Conservation (phyloP, 2,888 invertebrate species). For the Pogonocherus hispidulus region DNA sequence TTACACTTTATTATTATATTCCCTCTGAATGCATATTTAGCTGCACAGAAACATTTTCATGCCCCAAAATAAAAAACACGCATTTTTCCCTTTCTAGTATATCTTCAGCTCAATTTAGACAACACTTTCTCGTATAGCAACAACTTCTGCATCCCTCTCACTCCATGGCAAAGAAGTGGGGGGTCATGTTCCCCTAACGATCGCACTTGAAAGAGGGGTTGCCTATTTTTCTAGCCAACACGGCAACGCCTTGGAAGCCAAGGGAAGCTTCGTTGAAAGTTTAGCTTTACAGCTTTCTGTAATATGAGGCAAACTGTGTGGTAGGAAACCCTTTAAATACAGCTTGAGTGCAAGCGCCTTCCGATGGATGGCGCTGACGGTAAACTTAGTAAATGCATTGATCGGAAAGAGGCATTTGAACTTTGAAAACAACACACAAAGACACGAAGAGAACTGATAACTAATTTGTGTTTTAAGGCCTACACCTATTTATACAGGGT, state of each 20-base stretch:
- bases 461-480: too few relatives aligned
- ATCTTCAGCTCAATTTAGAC: background rate
- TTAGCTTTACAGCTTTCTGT: constrained; percentile 3
- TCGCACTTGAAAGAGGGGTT: background rate
- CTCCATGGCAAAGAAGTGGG: background rate
- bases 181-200: constrained; percentile 7
- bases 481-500: too few relatives aligned
- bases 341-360: background rate
- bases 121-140: constrained; percentile 7
- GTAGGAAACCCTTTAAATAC: background rate
- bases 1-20: too few relatives aligned
- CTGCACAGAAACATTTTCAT: too few relatives aligned
- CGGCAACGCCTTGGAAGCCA: background rate
- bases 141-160: constrained; percentile 6
- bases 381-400: background rate
- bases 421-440: too few relatives aligned
- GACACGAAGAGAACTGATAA: too few relatives aligned
- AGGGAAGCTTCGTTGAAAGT: background rate
- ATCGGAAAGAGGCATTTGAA: background rate
- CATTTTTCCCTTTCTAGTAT: background rate
- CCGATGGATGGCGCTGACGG: constrained; percentile 4
- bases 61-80: too few relatives aligned
- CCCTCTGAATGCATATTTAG: too few relatives aligned
- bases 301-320: background rate
- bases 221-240: constrained; percentile 13